Conservation (phyloP, 2,888 invertebrate species). For the Amphipyra tragopoginis region DNA sequence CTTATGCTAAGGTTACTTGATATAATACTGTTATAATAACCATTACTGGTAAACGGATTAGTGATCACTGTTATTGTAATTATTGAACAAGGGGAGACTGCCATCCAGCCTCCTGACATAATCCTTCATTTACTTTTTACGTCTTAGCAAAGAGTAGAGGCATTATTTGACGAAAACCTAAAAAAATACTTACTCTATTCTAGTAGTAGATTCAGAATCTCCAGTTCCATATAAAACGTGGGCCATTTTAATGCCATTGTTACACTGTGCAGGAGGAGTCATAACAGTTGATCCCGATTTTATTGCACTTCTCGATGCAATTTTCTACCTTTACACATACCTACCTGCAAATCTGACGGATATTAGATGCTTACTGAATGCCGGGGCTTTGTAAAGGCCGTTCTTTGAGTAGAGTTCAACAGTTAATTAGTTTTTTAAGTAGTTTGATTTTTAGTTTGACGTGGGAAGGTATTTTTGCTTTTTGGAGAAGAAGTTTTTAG, state of each 20-base stretch:
- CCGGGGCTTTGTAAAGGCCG: constrained; percentile 6
- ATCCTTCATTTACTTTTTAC: too few relatives aligned
- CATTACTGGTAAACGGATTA: too few relatives aligned
- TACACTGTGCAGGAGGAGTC: constrained; percentile 79
- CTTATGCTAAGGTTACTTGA: too few relatives aligned
- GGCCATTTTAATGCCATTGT: constrained; percentile 79
- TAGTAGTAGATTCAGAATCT: constrained; percentile 53
- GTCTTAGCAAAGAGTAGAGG: too few relatives aligned
- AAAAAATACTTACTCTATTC: constrained; percentile 42
- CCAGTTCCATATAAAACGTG: constrained; percentile 69
- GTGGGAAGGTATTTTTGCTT: neutral
- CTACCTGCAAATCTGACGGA: constrained; percentile 59
- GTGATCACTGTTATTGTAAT: too few relatives aligned
- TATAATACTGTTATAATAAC: too few relatives aligned
- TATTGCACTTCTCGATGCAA: constrained; percentile 82
- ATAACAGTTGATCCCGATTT: constrained; percentile 86
- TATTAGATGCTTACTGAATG: constrained; percentile 49
- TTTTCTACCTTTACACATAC: constrained; percentile 70
- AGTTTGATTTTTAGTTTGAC: constrained; percentile 11
- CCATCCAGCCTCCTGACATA: too few relatives aligned
- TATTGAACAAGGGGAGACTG: too few relatives aligned
- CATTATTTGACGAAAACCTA: too few relatives aligned
- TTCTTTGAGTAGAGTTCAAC: constrained; percentile 17
- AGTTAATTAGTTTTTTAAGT: constrained; percentile 39
- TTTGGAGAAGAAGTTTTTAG: neutral